phyloP scores from a whole-genome alignment of 2,797 vertebrate genomes.

The Acestrorhynchus altus region DNA sequence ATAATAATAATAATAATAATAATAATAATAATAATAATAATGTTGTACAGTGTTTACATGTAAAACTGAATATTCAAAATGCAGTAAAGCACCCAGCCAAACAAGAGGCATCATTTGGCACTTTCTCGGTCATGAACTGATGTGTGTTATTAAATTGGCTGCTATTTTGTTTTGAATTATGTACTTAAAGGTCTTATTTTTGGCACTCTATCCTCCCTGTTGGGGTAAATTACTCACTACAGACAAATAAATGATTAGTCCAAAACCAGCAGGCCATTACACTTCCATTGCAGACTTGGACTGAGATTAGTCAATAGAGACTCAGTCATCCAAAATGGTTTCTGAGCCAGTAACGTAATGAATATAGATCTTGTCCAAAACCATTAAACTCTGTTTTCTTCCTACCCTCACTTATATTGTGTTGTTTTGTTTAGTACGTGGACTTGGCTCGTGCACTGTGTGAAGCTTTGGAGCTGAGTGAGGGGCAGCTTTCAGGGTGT shows the following conservation, averaged over 20 bases:
- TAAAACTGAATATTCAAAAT: too few species aligned
- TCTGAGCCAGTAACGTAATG: background rate
- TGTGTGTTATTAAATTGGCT: background rate
- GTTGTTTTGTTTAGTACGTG: slow-evolving; percentile 70
- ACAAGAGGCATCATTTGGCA: background rate
- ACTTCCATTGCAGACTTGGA: background rate
- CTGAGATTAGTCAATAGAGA: background rate
- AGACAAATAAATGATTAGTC: background rate
- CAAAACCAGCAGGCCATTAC: background rate
- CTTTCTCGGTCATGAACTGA: background rate
- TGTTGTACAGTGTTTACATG: too few species aligned
- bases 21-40: too few species aligned
- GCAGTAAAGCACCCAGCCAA: too few species aligned
- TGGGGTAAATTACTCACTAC: background rate
- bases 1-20: too few species aligned
- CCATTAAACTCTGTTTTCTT: background rate
- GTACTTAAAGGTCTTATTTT: background rate
- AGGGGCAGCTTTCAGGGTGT: slow-evolving; percentile 75
- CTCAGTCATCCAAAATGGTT: background rate
- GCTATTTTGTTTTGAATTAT: background rate
- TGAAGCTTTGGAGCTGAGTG: slow-evolving; percentile 72
- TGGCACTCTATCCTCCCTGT: background rate
- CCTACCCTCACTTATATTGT: background rate
- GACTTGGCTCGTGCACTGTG: slow-evolving; percentile 71
- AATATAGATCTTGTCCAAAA: background rate